phyloP scores from a whole-genome alignment of 2,797 vertebrate genomes.

The Astyanax mexicanus region DNA sequence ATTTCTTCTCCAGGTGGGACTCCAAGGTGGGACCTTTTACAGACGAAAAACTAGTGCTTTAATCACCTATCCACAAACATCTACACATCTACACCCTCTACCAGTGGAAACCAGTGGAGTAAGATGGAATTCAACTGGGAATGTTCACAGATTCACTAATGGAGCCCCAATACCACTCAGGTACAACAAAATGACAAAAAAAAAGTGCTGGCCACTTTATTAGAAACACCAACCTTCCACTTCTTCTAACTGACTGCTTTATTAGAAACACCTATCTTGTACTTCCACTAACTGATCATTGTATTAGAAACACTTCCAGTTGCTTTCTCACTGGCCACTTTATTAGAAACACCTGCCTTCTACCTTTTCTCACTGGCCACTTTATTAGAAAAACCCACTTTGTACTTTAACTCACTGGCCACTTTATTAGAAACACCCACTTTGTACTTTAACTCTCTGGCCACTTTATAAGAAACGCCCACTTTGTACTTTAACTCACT shows the following conservation, averaged over 20 bases:
- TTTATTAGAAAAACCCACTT: neutral
- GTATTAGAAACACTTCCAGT: neutral
- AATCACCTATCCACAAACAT: neutral
- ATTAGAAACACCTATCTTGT: neutral
- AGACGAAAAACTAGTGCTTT: constrained; percentile 37
- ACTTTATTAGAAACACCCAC: neutral
- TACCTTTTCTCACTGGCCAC: neutral
- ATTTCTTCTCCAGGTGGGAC: constrained; percentile 59
- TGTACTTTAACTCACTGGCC: neutral
- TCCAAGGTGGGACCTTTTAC: constrained; percentile 34
- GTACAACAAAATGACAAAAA: too few species aligned
- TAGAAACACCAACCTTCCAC: neutral
- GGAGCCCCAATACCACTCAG: neutral
- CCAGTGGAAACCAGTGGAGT: constrained; percentile 56
- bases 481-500: too few species aligned
- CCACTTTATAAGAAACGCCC: too few species aligned
- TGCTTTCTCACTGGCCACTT: neutral
- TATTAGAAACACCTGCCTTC: neutral
- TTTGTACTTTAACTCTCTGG: neutral
- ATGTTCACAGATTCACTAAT: constrained; percentile 33
- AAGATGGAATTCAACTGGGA: constrained; percentile 70
- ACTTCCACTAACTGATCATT: neutral
- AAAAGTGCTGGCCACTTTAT: neutral
- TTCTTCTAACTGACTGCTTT: neutral
- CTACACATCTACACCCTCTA: neutral